phyloP scores from a whole-genome alignment of 2,113 vertebrate genomes.

The Centropus bengalensis region DNA sequence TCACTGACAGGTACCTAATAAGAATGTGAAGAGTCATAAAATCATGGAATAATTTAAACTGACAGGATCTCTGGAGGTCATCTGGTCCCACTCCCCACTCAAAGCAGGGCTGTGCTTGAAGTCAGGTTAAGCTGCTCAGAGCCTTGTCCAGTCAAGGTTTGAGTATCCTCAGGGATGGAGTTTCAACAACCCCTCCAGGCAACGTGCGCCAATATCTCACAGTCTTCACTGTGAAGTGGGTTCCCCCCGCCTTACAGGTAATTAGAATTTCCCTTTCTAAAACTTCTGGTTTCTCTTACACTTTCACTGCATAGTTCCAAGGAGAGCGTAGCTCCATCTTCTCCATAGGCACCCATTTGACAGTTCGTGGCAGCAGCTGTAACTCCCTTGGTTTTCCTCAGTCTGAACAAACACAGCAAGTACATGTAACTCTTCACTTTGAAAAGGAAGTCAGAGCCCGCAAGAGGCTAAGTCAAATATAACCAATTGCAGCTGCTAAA shows the following conservation, averaged over 20 bases:
- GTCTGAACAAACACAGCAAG: not conserved
- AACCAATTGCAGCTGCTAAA: not conserved
- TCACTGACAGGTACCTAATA: not conserved
- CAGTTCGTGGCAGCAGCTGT: not conserved
- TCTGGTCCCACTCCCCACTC: not conserved
- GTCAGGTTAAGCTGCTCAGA: not conserved
- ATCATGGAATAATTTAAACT: constrained; percentile 4
- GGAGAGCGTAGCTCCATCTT: not conserved
- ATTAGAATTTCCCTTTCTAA: not conserved
- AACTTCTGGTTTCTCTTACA: not conserved
- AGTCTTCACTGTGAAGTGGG: not conserved
- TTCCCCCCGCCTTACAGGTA: not conserved
- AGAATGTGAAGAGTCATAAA: not conserved
- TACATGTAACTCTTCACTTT: not conserved
- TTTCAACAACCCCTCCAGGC: not conserved
- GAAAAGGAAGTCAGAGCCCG: not conserved
- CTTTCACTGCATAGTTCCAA: not conserved
- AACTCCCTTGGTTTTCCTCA: not conserved
- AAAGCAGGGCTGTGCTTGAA: not conserved
- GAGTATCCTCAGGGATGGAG: not conserved
- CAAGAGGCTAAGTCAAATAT: not conserved
- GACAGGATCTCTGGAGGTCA: not conserved
- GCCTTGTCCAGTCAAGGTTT: not conserved
- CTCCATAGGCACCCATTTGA: not conserved
- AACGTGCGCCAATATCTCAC: not conserved